phyloP scores from a whole-genome alignment of 1,140 invertebrate species.

The Adelges cooleyi region DNA sequence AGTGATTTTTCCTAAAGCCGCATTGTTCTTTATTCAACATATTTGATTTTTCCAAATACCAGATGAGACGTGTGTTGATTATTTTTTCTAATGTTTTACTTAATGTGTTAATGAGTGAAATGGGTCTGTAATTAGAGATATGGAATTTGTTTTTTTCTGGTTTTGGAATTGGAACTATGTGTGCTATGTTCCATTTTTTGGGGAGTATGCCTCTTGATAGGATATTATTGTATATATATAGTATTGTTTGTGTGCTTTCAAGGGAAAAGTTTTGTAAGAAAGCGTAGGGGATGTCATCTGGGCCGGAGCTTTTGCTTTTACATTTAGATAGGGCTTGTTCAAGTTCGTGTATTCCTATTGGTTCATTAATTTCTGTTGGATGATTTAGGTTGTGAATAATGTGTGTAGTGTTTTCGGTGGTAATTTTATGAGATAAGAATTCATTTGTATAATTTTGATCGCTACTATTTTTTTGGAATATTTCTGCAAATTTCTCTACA shows the following conservation, averaged over 20 bases:
- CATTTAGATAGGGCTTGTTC: neutral
- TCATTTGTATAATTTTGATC: no score
- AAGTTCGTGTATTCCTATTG: neutral
- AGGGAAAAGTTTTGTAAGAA: neutral
- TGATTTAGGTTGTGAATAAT: neutral
- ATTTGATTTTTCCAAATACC: neutral
- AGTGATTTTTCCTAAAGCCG: neutral
- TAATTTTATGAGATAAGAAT: neutral
- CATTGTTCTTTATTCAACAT: neutral
- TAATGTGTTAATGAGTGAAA: neutral
- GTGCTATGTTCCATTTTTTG: neutral
- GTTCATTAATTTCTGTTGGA: neutral
- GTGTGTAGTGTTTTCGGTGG: neutral
- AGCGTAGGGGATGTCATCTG: neutral
- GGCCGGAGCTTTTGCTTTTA: neutral
- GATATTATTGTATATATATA: slow-evolving; percentile 1
- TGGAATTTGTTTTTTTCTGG: neutral
- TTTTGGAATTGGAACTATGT: slow-evolving; percentile 13
- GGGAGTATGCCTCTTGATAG: neutral
- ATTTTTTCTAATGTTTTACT: slow-evolving; percentile 21
- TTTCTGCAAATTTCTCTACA: neutral
- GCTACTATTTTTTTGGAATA: no score
- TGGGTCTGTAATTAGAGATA: neutral
- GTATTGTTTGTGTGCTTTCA: neutral
- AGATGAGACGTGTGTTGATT: slow-evolving; percentile 9